Evolutionary conservation across 2,797 vertebrate genomes (phyloP).

Genomic region (Hemitrygon akajei): DNA sequence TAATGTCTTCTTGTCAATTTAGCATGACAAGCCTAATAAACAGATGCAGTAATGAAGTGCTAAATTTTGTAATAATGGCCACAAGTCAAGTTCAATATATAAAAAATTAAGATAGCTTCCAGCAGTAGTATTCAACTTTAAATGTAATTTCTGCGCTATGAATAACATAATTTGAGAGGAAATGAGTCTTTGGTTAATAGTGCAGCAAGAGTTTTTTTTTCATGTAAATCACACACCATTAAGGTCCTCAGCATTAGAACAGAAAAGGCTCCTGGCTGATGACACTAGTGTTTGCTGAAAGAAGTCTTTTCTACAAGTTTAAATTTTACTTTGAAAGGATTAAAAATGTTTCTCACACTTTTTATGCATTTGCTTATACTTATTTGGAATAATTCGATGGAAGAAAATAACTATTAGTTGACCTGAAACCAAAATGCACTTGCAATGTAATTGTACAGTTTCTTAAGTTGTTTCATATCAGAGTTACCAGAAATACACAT

Average conservation of each 20-base stretch:
- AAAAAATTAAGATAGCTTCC: constrained; percentile 29
- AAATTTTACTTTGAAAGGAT: neutral
- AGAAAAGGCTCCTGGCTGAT: neutral
- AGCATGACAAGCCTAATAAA: constrained; percentile 25
- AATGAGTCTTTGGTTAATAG: constrained; percentile 18
- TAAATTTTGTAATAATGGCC: constrained; percentile 19
- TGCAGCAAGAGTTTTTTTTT: neutral
- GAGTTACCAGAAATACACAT: neutral
- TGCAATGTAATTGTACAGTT: neutral
- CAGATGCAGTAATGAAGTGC: constrained; percentile 24
- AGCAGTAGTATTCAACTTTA: constrained; percentile 6
- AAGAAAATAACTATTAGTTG: too few species aligned
- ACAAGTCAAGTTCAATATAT: constrained; percentile 34
- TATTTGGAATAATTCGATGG: too few species aligned
- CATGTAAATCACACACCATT: constrained; percentile 4
- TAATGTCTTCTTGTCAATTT: constrained; percentile 31
- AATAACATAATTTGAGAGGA: constrained; percentile 31
- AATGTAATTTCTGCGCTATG: constrained; percentile 29
- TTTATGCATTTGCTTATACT: neutral
- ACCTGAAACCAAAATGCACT: neutral
- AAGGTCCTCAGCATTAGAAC: neutral
- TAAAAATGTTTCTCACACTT: neutral
- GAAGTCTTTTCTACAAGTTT: neutral
- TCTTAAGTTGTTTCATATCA: neutral
- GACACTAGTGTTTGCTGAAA: neutral